Base-by-base conservation (phyloP, 64 coral and sea anemone genomes). In the Montipora cactus region DNA sequence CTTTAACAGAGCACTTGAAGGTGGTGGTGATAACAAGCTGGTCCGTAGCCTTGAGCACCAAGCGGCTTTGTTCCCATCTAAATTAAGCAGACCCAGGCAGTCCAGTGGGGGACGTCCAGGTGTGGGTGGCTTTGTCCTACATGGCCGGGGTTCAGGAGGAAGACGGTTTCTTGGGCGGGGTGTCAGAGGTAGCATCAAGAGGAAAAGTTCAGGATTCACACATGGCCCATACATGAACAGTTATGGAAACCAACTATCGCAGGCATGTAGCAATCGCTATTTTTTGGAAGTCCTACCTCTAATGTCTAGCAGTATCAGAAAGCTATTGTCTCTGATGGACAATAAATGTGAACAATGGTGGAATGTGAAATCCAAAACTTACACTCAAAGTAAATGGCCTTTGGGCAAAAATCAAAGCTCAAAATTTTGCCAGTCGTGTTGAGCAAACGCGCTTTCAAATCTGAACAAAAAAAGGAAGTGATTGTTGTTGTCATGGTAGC, bases 71-170 rank as follows among this genome's bases (percentile, higher is more conserved):
- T 66, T 50, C 47, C 18, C 82, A 21, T 71, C 82, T 49, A 86
- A 71, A 47, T 45, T 71, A 15, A 72, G 66, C 47, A 86, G 74
- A 84, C 55, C 90, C 28, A 77, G 90, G 90, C 81, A 81, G 70
- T 83, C 44, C 49, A 92, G 68, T 68, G 69, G 62, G 11, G 88
- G 78, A 13, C 89, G 93, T 5, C 89, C 95, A 75, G 96, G 96
- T 50, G 79, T 98, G 79, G 96, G 96, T 59, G 96, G 96, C 5
- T 98, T 98, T 92, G 77, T 98, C n/a, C 79, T 94, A 8, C 67
- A 45, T 78, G 96, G 96, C 37, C 89, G 96, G 15, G 96, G 96
- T n/a, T 84, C 96, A 71, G 96, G 77, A 20, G 93, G 93, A 19
- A 91, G 93, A 37, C 91, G 81, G 46, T 95, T 95, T 89, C 89